A percentile compares a stretch with the other conserved stretches of the same genome.
Evolutionary conservation across 1,140 invertebrate species (phyloP).

Genomic region (Drosophila saltans): DNA sequence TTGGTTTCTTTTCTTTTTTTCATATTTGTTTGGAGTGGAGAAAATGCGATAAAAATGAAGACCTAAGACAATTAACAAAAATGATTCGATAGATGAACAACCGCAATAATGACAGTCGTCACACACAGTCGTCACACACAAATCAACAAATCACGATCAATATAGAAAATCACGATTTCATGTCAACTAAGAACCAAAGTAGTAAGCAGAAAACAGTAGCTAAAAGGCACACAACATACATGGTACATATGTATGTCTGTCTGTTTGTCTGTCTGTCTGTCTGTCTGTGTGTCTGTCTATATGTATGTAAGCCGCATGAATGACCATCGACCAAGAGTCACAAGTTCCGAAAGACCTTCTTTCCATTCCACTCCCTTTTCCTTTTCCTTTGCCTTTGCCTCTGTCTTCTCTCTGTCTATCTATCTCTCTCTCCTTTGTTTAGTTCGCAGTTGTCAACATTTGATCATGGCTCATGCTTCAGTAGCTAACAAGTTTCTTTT

Average conservation of each 20-base stretch:
- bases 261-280: background rate
- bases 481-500: constrained; percentile 58
- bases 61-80: constrained; percentile 63
- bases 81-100: constrained; percentile 63
- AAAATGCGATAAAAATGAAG: constrained; percentile 52
- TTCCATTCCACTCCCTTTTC: background rate
- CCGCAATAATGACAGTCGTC: constrained; percentile 66
- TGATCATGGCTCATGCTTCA: constrained; percentile 65
- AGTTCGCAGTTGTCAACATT: constrained; percentile 53
- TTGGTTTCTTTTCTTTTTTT: too few relatives aligned
- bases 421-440: background rate
- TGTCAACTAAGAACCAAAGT: constrained; percentile 30
- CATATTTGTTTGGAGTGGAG: constrained; percentile 26
- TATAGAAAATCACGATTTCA: constrained; percentile 68
- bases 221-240: constrained; percentile 25
- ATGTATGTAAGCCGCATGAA: constrained; percentile 17
- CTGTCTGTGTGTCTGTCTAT: background rate
- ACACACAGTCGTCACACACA: constrained; percentile 32
- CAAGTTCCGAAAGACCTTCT: constrained; percentile 13
- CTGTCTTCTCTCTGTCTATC: background rate
- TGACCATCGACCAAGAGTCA: constrained; percentile 6
- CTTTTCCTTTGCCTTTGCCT: background rate
- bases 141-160: constrained; percentile 78
- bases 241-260: background rate
- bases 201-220: constrained; percentile 16